These are phyloP conservation scores for Apostichopus japonicus DNA, from an alignment of 35 echinoderm and acorn worm genomes.

Conservation along the genomic window DNA sequence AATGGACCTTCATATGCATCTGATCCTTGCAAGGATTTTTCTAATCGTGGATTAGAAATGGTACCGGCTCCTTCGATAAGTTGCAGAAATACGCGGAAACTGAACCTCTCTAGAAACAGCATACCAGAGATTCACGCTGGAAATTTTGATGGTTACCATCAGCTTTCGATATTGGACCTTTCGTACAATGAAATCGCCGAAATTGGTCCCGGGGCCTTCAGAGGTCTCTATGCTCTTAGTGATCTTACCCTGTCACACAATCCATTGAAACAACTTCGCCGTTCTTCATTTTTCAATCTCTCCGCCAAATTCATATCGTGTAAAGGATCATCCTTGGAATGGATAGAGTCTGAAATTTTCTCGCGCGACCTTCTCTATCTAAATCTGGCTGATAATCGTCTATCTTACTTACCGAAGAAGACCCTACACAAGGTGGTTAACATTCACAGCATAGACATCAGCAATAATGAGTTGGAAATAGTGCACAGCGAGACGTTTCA, in stretches of 20 bases:
- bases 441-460: not conserved
- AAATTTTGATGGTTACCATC: not conserved
- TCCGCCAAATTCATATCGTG: not conserved
- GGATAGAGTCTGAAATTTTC: not conserved
- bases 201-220: not conserved
- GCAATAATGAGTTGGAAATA: too few relatives aligned
- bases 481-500: not conserved
- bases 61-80: not conserved
- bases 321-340: not conserved
- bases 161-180: not conserved
- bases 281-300: not conserved
- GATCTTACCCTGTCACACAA: not conserved
- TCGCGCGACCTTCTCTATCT: not conserved
- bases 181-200: not conserved
- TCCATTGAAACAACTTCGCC: not conserved
- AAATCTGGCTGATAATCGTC: not conserved
- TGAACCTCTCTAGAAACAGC: not conserved
- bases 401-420: not conserved
- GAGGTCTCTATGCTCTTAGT: not conserved
- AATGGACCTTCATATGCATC: too few relatives aligned
- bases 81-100: not conserved
- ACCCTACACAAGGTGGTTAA: not conserved
- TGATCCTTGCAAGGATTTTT: too few relatives aligned
- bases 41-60: too few relatives aligned
- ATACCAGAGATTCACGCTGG: not conserved